phyloP scores from a whole-genome alignment of 1,140 invertebrate genomes.

The Ceratoteleas bidentatus region DNA sequence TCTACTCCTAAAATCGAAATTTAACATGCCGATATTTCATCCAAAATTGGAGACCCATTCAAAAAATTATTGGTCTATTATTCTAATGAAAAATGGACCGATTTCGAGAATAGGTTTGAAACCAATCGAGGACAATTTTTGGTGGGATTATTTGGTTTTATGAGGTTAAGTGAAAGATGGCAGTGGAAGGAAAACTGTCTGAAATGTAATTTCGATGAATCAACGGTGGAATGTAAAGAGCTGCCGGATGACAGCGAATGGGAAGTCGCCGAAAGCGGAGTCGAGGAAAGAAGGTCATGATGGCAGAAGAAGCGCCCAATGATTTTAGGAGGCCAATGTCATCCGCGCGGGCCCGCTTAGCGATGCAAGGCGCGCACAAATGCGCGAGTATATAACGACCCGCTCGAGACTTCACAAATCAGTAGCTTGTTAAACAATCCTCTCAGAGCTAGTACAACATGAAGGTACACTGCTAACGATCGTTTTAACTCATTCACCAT shows the following conservation, averaged over 20 bases:
- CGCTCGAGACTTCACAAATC: constrained; percentile 70
- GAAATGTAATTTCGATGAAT: neutral
- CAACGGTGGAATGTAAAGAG: constrained; percentile 5
- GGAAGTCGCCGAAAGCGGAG: constrained; percentile 40
- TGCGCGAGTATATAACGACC: constrained; percentile 75
- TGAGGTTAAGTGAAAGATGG: too few species aligned
- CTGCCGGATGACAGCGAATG: constrained; percentile 10
- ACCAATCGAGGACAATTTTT: neutral
- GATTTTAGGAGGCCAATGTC: constrained; percentile 81
- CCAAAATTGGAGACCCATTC: too few species aligned
- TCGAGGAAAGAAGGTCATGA: constrained; percentile 49
- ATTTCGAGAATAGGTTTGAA: too few species aligned
- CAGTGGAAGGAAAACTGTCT: too few species aligned
- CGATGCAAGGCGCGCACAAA: constrained; percentile 75
- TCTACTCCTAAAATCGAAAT: too few species aligned
- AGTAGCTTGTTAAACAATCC: constrained; percentile 75
- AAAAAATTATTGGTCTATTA: too few species aligned
- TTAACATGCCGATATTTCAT: too few species aligned
- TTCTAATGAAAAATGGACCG: too few species aligned
- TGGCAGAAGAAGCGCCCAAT: constrained; percentile 68
- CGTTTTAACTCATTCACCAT: neutral
- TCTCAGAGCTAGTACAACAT: constrained; percentile 70
- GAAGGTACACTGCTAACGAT: constrained; percentile 72
- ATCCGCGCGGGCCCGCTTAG: constrained; percentile 68
- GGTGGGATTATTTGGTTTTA: too few species aligned